Conservation (phyloP, 2,888 invertebrate species). For the Spodoptera exigua region DNA sequence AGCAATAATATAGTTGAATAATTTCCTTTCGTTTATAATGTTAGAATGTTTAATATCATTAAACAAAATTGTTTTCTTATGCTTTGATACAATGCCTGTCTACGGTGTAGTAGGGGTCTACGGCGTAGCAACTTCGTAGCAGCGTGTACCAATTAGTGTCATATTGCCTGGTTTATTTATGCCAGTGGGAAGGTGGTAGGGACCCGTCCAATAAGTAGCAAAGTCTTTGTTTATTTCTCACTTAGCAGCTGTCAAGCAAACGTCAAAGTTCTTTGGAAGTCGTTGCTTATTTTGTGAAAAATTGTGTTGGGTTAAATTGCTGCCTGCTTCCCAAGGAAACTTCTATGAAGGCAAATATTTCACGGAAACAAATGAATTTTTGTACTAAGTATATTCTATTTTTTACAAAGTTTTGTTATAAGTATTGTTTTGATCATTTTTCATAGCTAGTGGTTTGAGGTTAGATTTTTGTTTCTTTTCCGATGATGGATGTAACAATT, state of each 20-base stretch:
- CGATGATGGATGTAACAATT: too few relatives aligned
- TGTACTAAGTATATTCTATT: too few relatives aligned
- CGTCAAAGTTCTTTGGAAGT: slow-evolving; percentile 42
- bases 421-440: too few relatives aligned
- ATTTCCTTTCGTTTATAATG: slow-evolving; percentile 12
- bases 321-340: too few relatives aligned
- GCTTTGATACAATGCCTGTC: slow-evolving; percentile 53
- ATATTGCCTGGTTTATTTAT: slow-evolving; percentile 71
- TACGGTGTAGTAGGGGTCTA: slow-evolving; percentile 64
- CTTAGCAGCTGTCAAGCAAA: slow-evolving; percentile 35
- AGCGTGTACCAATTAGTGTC: slow-evolving; percentile 76
- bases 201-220: slow-evolving; percentile 39
- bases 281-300: slow-evolving; percentile 19
- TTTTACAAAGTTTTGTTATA: too few relatives aligned
- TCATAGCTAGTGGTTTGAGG: too few relatives aligned
- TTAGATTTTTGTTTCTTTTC: too few relatives aligned
- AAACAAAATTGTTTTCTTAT: slow-evolving; percentile 32
- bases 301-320: slow-evolving; percentile 15
- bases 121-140: slow-evolving; percentile 70
- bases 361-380: too few relatives aligned
- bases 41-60: slow-evolving; percentile 29
- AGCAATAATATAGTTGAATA: slow-evolving; percentile 13
- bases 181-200: slow-evolving; percentile 49
- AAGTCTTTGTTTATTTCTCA: slow-evolving; percentile 52
- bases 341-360: too few relatives aligned